Evolutionary conservation across 2,888 invertebrate species (phyloP).

Genomic region (Philereme transversata): DNA sequence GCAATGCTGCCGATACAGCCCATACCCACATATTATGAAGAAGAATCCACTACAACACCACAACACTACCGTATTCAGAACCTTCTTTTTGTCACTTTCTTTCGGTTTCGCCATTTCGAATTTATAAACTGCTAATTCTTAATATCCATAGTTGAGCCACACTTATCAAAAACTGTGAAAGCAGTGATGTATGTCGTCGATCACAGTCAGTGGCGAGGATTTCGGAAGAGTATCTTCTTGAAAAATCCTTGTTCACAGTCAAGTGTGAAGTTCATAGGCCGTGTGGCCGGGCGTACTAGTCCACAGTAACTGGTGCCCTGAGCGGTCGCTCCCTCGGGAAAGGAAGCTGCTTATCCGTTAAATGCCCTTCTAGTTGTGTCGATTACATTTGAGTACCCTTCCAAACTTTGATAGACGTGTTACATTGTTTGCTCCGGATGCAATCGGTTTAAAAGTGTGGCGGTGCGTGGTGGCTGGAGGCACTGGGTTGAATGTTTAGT

Average conservation of each 20-base stretch:
- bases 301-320: conserved; percentile 47
- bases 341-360: conserved; percentile 77
- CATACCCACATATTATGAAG: conserved; percentile 66
- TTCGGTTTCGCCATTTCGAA: conserved; percentile 61
- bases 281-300: conserved; percentile 45
- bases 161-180: too few species aligned
- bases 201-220: not conserved
- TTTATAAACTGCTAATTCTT: not conserved
- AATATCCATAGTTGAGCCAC: conserved; percentile 6
- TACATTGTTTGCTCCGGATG: conserved; percentile 64
- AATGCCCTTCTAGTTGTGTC: conserved; percentile 80
- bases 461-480: conserved; percentile 23
- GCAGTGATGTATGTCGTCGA: not conserved
- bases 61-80: conserved; percentile 70
- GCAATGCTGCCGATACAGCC: conserved; percentile 68
- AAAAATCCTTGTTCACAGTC: conserved; percentile 32
- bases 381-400: conserved; percentile 75
- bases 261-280: conserved; percentile 52
- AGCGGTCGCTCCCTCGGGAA: conserved; percentile 71
- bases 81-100: conserved; percentile 55
- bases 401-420: conserved; percentile 79
- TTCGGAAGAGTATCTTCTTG: not conserved
- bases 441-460: conserved; percentile 50
- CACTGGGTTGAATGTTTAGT: conserved; percentile 15
- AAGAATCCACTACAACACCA: conserved; percentile 74